Percentiles rank a stretch among this genome's conserved stretches.
These are phyloP conservation scores for Bombus terrestris DNA, from an alignment of 1,140 invertebrate species.

Conservation along the genomic window DNA sequence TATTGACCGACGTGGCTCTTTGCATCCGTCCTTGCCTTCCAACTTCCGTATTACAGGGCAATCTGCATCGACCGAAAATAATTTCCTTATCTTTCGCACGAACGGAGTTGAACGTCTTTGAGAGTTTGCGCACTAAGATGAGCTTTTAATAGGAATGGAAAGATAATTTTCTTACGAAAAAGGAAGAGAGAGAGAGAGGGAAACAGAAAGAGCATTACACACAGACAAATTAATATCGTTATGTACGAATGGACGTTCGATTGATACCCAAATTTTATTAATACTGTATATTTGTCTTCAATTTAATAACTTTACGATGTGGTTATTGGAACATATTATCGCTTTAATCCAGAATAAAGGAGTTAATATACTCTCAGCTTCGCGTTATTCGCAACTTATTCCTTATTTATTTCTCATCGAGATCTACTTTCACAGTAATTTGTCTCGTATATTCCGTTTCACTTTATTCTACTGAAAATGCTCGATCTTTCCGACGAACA, in stretches of 20 bases:
- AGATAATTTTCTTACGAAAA: not conserved
- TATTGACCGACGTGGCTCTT: constrained; percentile 35
- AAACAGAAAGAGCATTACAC: not conserved
- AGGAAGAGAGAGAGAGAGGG: not conserved
- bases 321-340: no score
- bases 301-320: no score
- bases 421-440: no score
- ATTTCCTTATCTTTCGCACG: constrained; percentile 44
- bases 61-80: constrained; percentile 46
- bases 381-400: not conserved
- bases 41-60: constrained; percentile 41
- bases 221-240: not conserved
- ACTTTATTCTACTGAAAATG: not conserved
- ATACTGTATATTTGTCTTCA: no score
- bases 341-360: no score
- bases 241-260: not conserved
- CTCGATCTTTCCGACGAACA: not conserved
- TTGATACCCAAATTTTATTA: not conserved
- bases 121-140: constrained; percentile 2
- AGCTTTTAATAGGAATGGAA: constrained; percentile 34
- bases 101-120: constrained; percentile 30
- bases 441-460: not conserved
- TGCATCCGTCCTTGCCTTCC: constrained; percentile 1
- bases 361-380: not conserved
- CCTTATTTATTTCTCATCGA: no score